Conservation (phyloP, 2,888 invertebrate species). For the Phaedon cochleariae region DNA sequence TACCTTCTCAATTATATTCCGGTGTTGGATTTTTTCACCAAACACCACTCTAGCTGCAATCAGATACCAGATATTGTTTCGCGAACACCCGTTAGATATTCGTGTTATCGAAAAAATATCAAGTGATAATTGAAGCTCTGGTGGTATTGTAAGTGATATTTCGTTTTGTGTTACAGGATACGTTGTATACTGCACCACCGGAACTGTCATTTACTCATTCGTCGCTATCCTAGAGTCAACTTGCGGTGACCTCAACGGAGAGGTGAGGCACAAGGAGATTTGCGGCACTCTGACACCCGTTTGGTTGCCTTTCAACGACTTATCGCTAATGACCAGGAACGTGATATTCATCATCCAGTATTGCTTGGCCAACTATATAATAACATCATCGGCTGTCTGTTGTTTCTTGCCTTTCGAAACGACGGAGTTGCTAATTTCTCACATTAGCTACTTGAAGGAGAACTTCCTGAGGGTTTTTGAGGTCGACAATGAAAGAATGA, state of each 20-base stretch:
- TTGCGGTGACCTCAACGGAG: constrained; percentile 21
- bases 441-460: constrained; percentile 25
- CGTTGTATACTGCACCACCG: constrained; percentile 17
- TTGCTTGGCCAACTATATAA: background rate
- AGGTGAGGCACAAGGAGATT: constrained; percentile 14
- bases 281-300: constrained; percentile 33
- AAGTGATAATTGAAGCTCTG: no score
- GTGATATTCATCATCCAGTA: constrained; percentile 21
- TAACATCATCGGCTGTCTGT: constrained; percentile 16
- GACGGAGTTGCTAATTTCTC: constrained; percentile 25
- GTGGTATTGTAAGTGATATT: no score
- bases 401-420: constrained; percentile 30
- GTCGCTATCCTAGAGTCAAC: constrained; percentile 10
- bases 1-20: no score
- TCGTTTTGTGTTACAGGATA: constrained; percentile 15
- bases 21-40: no score
- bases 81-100: no score
- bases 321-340: constrained; percentile 14
- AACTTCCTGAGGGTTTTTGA: constrained; percentile 25
- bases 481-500: constrained; percentile 1
- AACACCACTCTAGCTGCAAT: no score
- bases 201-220: constrained; percentile 12
- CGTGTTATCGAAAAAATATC: no score
- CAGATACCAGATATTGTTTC: no score
- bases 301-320: constrained; percentile 22